Evolutionary conservation across 2,888 invertebrate species (phyloP), one percentile per base, ranked within the genome.

Genomic region (Acanthosoma haemorrhoidale): DNA sequence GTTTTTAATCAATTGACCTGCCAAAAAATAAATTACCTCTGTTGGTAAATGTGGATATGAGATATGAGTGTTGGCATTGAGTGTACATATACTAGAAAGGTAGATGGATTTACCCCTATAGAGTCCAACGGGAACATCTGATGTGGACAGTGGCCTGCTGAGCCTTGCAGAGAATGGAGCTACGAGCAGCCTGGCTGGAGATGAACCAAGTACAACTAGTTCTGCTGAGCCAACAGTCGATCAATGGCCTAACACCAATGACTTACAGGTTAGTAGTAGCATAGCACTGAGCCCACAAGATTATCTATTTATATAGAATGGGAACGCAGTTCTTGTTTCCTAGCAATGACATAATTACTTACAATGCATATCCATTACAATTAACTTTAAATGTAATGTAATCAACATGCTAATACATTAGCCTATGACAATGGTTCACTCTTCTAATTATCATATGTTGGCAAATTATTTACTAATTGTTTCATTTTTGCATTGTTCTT

Each of bases 261-360:
- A 67, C 4, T 34, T 67, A 34, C 67, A 67, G 67, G 67, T 67
- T 67, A 67, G 67, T 67, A 43, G 51, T 57, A 66, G 43, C 34
- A 32, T 51, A 32, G 25, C 41, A 66, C 51, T n/a, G 38, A 60
- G 59, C 59, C 68, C 13, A n/a, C n/a, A n/a, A n/a, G n/a, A n/a
- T n/a, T n/a, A n/a, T n/a, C n/a, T n/a, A n/a, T n/a, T n/a, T n/a
- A n/a, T n/a, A n/a, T n/a, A n/a, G n/a, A n/a, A n/a, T n/a, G n/a
- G n/a, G n/a, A n/a, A n/a, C n/a, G n/a, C n/a, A n/a, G n/a, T 31
- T 51, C 5, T 9, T 29, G 11, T 21, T 43, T 43, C 25, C n/a
- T 43, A 25, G 5, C 4, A n/a, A 21, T 4, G 4, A 4, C 25
- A 21, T 9, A 43, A 5, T 16, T 18, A 3, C 1, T 21, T 13